These are phyloP conservation scores for Colius striatus DNA, from an alignment of 2,113 vertebrate genomes.

Conservation along the genomic window DNA sequence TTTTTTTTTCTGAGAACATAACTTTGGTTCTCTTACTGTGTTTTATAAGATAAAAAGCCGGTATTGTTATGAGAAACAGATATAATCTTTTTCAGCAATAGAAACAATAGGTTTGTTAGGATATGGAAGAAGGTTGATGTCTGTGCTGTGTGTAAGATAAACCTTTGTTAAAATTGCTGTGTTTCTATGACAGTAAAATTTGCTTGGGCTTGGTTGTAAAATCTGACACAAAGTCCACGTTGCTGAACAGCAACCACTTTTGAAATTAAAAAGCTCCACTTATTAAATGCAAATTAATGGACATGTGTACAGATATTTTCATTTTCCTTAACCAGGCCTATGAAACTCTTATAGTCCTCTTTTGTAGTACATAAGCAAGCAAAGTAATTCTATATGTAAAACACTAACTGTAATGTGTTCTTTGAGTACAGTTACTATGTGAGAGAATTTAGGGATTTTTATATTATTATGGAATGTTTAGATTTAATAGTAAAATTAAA, in stretches of 20 bases:
- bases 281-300: background rate
- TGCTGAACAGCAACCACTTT: background rate
- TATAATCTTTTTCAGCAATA: background rate
- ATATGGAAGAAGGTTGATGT: background rate
- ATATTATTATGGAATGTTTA: background rate
- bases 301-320: background rate
- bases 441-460: background rate
- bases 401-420: background rate
- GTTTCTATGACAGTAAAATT: background rate
- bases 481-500: background rate
- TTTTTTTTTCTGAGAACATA: background rate
- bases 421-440: background rate
- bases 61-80: background rate
- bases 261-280: background rate
- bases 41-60: background rate
- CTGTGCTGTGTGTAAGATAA: background rate
- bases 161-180: background rate
- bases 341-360: background rate
- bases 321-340: background rate
- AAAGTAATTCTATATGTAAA: background rate
- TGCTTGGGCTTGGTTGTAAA: background rate
- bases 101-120: background rate
- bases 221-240: background rate
- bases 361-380: background rate
- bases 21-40: background rate